phyloP scores from a whole-genome alignment of 2,888 invertebrate genomes.

The Drosophila longiperda region DNA sequence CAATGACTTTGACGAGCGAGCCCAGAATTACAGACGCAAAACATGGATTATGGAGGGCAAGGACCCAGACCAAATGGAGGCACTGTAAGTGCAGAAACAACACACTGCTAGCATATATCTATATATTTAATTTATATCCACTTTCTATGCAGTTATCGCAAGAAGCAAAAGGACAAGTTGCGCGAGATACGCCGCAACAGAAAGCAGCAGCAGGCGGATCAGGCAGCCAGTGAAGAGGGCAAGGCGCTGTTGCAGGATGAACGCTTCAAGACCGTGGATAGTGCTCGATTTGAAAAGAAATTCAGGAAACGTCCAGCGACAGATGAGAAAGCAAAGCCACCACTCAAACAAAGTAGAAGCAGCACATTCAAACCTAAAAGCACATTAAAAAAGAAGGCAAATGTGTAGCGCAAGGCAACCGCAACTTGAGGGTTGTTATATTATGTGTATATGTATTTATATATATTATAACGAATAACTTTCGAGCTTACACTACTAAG shows the following conservation, averaged over 20 bases:
- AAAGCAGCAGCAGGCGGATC: constrained; percentile 67
- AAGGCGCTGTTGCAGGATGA: constrained; percentile 77
- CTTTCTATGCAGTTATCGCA: constrained; percentile 71
- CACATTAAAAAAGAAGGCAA: constrained; percentile 27
- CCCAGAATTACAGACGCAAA: constrained; percentile 94
- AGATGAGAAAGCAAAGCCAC: background rate
- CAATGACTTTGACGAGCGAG: constrained; percentile 95
- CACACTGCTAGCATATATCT: background rate
- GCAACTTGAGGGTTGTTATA: constrained; percentile 1
- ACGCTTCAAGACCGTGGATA: constrained; percentile 81
- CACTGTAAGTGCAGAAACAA: constrained; percentile 84
- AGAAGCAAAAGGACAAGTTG: constrained; percentile 82
- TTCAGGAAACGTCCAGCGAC: constrained; percentile 38
- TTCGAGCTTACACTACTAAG: constrained; percentile 70
- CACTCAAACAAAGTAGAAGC: constrained; percentile 8
- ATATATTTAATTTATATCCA: background rate
- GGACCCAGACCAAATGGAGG: constrained; percentile 92
- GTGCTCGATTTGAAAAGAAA: constrained; percentile 75
- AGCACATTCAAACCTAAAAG: constrained; percentile 3
- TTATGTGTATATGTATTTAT: background rate
- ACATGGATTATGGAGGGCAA: constrained; percentile 94
- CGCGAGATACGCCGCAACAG: constrained; percentile 79
- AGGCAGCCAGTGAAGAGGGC: constrained; percentile 47
- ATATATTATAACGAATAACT: constrained; percentile 58
- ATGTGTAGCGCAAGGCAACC: constrained; percentile 31